phyloP scores from a whole-genome alignment of 2,113 vertebrate genomes.

The Hippocampus zosterae region DNA sequence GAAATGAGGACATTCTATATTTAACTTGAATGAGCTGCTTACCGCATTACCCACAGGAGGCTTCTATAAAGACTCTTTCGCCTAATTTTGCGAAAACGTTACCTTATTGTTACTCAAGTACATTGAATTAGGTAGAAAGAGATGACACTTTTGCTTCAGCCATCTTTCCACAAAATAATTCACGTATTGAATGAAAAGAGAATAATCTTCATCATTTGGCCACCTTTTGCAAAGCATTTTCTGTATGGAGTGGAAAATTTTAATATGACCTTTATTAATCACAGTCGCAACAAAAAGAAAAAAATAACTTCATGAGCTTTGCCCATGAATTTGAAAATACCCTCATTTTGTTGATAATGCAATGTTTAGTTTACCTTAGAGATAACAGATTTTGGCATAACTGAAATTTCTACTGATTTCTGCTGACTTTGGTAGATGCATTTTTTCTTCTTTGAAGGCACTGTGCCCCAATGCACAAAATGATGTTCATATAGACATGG shows the following conservation, averaged over 20 bases:
- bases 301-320: too few species aligned
- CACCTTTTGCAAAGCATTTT: too few species aligned
- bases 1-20: slow-evolving; percentile 20
- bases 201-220: too few species aligned
- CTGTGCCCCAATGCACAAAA: background rate
- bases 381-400: background rate
- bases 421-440: background rate
- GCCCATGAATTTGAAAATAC: too few species aligned
- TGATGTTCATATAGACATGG: background rate
- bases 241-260: too few species aligned
- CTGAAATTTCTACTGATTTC: background rate
- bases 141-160: background rate
- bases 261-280: too few species aligned
- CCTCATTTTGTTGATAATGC: background rate
- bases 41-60: slow-evolving; percentile 2
- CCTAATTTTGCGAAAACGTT: background rate
- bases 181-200: too few species aligned
- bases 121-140: too few species aligned
- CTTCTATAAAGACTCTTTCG: background rate
- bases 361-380: background rate
- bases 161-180: background rate
- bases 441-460: background rate
- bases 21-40: slow-evolving; percentile 15
- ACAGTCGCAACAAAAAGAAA: too few species aligned
- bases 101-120: background rate